phyloP scores from a whole-genome alignment of 2,797 vertebrate species.

The Crocidura indochinensis region DNA sequence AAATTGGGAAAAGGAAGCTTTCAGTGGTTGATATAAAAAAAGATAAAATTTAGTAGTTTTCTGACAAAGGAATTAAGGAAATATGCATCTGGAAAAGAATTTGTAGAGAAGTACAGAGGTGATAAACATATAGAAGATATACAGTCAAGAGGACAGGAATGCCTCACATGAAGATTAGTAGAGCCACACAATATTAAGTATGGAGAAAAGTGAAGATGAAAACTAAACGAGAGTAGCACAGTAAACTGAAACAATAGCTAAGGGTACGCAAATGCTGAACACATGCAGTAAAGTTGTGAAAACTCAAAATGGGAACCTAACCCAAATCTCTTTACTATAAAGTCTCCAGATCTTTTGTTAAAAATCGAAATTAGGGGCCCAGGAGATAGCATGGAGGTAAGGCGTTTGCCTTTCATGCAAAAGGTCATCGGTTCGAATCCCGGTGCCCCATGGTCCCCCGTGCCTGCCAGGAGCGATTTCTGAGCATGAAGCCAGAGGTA shows the following conservation, averaged over 20 bases:
- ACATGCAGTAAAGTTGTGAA: background rate
- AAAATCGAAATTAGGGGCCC: background rate
- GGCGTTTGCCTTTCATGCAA: no score
- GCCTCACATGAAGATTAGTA: rapidly evolving
- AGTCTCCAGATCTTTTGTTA: background rate
- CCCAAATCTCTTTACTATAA: background rate
- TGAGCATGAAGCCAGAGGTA: no score
- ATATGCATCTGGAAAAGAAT: background rate
- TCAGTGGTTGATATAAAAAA: background rate
- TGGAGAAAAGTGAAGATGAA: rapidly evolving
- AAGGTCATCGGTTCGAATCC: no score
- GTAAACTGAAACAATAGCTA: background rate
- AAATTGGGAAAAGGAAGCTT: slow-evolving; percentile 9
- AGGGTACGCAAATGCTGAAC: background rate
- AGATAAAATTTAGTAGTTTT: slow-evolving; percentile 9
- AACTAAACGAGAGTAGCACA: background rate
- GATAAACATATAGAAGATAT: background rate
- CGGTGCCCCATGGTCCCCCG: no score
- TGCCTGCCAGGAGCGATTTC: no score
- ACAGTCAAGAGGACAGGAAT: background rate
- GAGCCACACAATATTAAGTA: background rate
- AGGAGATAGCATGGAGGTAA: no score
- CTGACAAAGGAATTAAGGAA: slow-evolving; percentile 11
- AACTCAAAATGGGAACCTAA: background rate
- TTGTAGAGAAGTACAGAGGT: background rate